Percentiles rank a stretch among this genome's conserved stretches.
These are phyloP conservation scores for Drosophila suboccidentalis DNA, from an alignment of 2,888 invertebrate species.

Conservation along the genomic window DNA sequence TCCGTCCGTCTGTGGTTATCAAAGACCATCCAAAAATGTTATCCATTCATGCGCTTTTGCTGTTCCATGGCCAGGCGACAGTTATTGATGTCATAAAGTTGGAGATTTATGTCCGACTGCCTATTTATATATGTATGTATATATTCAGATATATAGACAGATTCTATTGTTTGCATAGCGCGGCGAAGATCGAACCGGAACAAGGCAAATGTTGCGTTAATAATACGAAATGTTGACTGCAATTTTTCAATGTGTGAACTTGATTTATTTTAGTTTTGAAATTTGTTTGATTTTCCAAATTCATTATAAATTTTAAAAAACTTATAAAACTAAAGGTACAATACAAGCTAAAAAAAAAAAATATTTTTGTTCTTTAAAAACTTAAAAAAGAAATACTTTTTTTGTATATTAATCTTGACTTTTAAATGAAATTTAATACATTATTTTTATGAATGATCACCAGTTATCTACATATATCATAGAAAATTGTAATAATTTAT, in stretches of 20 bases:
- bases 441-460: too few species aligned
- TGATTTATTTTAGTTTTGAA: not conserved
- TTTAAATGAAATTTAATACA: too few species aligned
- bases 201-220: constrained; percentile 52
- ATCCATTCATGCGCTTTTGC: constrained; percentile 49
- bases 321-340: too few species aligned
- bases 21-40: constrained; percentile 57
- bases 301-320: too few species aligned
- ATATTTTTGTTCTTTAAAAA: too few species aligned
- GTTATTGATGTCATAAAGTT: constrained; percentile 82
- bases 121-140: constrained; percentile 44
- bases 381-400: too few species aligned
- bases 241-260: not conserved
- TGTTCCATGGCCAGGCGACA: constrained; percentile 65
- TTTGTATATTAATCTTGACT: too few species aligned
- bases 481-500: too few species aligned
- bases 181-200: constrained; percentile 28
- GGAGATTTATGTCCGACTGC: constrained; percentile 72
- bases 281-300: too few species aligned
- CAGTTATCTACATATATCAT: too few species aligned
- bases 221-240: constrained; percentile 25
- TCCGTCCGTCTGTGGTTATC: constrained; percentile 64
- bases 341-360: too few species aligned
- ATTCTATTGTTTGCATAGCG: constrained; percentile 44
- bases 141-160: constrained; percentile 13